These are phyloP conservation scores for Gephyroberyx darwinii DNA, from an alignment of 2,797 vertebrate species.

Conservation along the genomic window DNA sequence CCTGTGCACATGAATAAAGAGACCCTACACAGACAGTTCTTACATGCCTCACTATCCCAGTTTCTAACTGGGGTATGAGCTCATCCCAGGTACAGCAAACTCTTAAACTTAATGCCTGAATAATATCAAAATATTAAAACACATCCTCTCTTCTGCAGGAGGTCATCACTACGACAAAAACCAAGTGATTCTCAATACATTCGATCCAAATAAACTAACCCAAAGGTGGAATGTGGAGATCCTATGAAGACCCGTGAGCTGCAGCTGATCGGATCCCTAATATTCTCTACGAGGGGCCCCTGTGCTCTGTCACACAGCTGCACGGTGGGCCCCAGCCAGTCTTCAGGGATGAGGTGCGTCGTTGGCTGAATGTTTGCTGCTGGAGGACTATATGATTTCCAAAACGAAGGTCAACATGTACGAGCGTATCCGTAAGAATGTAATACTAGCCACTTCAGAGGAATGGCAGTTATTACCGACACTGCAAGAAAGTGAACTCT, in stretches of 20 bases:
- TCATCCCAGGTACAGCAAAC: background rate
- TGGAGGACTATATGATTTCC: slow-evolving; percentile 13
- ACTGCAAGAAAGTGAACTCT: background rate
- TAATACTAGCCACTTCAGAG: slow-evolving; percentile 20
- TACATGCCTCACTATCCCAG: background rate
- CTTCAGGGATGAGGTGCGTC: slow-evolving; percentile 7
- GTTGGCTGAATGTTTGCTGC: slow-evolving; percentile 25
- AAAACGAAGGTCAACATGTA: slow-evolving; percentile 10
- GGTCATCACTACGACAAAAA: slow-evolving; percentile 88
- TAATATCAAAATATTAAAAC: background rate
- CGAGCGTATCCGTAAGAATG: slow-evolving; percentile 36
- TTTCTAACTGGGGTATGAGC: background rate
- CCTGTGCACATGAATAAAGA: background rate
- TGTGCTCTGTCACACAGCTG: slow-evolving; percentile 20
- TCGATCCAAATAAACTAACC: slow-evolving; percentile 79
- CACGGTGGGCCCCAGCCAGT: slow-evolving; percentile 6
- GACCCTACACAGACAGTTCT: background rate
- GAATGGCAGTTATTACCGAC: background rate
- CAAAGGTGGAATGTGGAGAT: slow-evolving; percentile 90
- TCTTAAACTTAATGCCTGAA: background rate
- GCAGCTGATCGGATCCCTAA: slow-evolving; percentile 22
- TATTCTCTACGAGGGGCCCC: slow-evolving; percentile 6
- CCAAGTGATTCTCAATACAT: slow-evolving; percentile 87
- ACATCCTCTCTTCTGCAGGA: slow-evolving; percentile 77
- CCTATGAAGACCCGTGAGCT: slow-evolving; percentile 74